A percentile compares a stretch with the other conserved stretches of the same genome.
Evolutionary conservation across 2,797 vertebrate species (phyloP).

Genomic region (Paratrypauchen microcephalus): DNA sequence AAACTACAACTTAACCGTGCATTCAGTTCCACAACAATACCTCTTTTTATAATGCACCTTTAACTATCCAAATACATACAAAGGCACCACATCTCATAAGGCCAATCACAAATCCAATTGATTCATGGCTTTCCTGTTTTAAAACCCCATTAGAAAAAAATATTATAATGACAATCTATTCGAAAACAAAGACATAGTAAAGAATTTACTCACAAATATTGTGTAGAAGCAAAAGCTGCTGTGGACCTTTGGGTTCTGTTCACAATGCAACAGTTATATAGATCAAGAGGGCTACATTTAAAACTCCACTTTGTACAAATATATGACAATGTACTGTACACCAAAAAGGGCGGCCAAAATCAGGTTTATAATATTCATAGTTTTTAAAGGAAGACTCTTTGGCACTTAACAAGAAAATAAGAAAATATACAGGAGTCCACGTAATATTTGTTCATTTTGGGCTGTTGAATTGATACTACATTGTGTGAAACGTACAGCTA

Average conservation of each 20-base stretch:
- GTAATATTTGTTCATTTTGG: conserved; percentile 10
- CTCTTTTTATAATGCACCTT: neutral
- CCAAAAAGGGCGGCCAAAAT: conserved; percentile 6
- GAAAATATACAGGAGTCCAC: conserved; percentile 21
- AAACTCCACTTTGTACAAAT: conserved; percentile 55
- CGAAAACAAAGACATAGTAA: conserved; percentile 9
- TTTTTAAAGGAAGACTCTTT: conserved; percentile 52
- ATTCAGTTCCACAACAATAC: neutral
- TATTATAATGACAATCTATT: neutral
- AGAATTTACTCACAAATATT: neutral
- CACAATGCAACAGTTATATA: neutral
- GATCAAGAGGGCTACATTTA: conserved; percentile 58
- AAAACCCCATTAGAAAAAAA: neutral
- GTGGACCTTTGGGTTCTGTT: conserved; percentile 14
- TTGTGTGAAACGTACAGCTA: conserved; percentile 4
- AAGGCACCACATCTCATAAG: neutral
- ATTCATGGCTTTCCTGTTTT: neutral
- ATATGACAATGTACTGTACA: conserved; percentile 50
- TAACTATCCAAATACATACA: neutral
- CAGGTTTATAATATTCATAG: conserved; percentile 2
- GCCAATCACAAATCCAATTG: neutral
- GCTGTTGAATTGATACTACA: conserved; percentile 1
- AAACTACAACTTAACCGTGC: too few relatives aligned
- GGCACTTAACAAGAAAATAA: conserved; percentile 52
- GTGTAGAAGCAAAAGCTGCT: neutral